A percentile compares a stretch with the other conserved stretches of the same genome.
Conservation (phyloP, 2,113 vertebrate genomes). For the Burhinus oedicnemus region DNA sequence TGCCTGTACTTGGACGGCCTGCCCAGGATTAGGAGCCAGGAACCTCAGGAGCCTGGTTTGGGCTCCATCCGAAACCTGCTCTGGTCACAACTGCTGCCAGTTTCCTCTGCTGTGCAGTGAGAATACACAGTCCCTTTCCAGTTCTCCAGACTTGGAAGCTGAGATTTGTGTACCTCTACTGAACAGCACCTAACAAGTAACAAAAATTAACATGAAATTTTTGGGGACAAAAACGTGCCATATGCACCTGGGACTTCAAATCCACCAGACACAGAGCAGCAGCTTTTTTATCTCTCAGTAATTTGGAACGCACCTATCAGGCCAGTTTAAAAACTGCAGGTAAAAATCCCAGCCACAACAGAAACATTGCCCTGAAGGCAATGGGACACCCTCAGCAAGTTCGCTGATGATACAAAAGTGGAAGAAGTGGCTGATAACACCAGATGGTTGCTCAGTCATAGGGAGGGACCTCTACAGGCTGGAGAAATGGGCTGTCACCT, state of each 20-base stretch:
- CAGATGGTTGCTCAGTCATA: background rate
- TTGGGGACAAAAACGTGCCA: background rate
- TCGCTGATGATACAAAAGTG: background rate
- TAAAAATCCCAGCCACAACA: background rate
- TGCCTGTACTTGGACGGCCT: background rate
- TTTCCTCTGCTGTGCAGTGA: background rate
- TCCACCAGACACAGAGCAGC: background rate
- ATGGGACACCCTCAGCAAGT: rapidly evolving
- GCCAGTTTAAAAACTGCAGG: background rate
- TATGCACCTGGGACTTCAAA: background rate
- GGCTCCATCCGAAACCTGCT: background rate
- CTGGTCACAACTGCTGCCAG: background rate
- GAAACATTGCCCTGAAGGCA: background rate
- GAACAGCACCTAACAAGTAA: background rate
- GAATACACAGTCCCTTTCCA: background rate
- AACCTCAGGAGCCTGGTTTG: background rate
- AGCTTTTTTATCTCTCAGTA: background rate
- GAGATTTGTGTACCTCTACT: background rate
- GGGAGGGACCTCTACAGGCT: background rate
- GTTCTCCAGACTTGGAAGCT: background rate
- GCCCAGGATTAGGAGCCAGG: background rate
- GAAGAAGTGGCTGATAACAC: background rate
- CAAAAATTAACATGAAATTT: background rate
- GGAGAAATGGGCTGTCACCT: background rate
- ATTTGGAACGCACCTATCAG: background rate